These are phyloP conservation scores for Caenorhabditis japonica DNA, from an alignment of 2,888 invertebrate species.

Conservation along the genomic window DNA sequence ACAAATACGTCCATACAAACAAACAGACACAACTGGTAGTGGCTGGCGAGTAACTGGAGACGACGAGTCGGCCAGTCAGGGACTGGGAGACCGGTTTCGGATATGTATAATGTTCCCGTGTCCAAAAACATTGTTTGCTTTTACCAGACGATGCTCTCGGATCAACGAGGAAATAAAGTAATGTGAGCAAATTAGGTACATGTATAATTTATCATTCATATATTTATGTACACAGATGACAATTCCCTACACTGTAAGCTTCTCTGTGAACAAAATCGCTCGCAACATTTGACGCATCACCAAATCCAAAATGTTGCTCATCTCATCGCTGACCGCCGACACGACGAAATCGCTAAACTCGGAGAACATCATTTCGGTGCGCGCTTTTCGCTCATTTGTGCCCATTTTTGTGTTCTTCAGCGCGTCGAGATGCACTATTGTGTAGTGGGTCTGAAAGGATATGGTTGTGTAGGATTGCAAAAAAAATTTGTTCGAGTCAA, in stretches of 20 bases:
- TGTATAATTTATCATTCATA: too few species aligned
- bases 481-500: background rate
- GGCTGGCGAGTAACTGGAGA: too few species aligned
- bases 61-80: background rate
- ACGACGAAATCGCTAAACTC: slow-evolving; percentile 62
- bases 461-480: background rate
- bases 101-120: too few species aligned
- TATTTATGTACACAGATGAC: too few species aligned
- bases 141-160: slow-evolving; percentile 6
- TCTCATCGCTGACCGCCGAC: slow-evolving; percentile 54
- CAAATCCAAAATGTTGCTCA: slow-evolving; percentile 53
- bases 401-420: slow-evolving; percentile 56
- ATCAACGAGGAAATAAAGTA: too few species aligned
- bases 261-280: slow-evolving; percentile 63
- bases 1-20: slow-evolving; percentile 10
- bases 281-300: slow-evolving; percentile 62
- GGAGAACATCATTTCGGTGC: slow-evolving; percentile 62
- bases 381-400: slow-evolving; percentile 57
- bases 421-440: slow-evolving; percentile 62
- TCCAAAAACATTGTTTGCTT: slow-evolving; percentile 20
- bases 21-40: slow-evolving; percentile 41
- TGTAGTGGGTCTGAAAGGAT: slow-evolving; percentile 61
- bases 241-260: slow-evolving; percentile 54
- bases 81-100: slow-evolving; percentile 11
- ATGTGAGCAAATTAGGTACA: too few species aligned